Conservation (phyloP, 53 echinoderm and acorn worm genomes). For the Glandiceps talaboti region DNA sequence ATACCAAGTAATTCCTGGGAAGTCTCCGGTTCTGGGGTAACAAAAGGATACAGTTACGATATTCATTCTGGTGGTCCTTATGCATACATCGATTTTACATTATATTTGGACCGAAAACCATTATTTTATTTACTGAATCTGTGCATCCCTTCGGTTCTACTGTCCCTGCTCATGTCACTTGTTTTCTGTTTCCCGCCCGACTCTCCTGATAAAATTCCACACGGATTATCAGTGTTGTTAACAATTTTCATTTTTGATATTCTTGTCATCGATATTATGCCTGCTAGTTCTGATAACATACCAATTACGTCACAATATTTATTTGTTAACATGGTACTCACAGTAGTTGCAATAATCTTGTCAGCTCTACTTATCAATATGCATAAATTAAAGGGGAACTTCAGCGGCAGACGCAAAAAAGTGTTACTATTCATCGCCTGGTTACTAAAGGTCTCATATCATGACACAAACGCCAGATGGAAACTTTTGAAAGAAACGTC, state of each 20-base stretch:
- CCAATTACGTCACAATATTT: neutral
- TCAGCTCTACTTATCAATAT: neutral
- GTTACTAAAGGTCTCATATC: neutral
- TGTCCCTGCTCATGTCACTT: neutral
- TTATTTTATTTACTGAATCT: neutral
- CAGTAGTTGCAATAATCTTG: neutral
- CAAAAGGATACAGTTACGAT: neutral
- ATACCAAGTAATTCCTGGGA: neutral
- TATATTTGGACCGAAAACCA: neutral
- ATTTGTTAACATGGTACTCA: neutral
- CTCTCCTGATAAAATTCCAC: neutral
- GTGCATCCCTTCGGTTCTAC: neutral
- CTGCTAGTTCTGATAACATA: neutral
- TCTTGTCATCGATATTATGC: neutral
- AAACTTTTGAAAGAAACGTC: too few relatives aligned
- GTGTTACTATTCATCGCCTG: neutral
- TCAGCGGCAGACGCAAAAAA: neutral
- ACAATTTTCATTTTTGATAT: neutral
- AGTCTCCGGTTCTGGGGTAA: neutral
- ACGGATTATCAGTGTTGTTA: neutral
- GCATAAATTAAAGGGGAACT: neutral
- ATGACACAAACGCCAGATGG: too few relatives aligned
- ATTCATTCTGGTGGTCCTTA: neutral
- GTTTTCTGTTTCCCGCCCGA: neutral
- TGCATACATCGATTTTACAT: neutral